Conservation (phyloP, 2,797 vertebrate species). For the Characodon lateralis region DNA sequence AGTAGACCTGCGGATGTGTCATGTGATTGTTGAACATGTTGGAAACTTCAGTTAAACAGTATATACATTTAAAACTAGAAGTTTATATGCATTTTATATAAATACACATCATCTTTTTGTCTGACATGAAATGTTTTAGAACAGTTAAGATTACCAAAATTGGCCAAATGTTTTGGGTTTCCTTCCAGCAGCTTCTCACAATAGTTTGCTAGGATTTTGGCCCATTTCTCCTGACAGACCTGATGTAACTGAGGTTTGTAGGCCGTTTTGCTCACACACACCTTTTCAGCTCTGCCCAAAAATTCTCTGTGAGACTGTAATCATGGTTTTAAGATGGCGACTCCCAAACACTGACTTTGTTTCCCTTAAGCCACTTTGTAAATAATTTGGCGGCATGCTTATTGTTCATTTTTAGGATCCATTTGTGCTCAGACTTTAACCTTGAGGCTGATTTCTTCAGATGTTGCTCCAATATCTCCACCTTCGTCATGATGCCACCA, state of each 20-base stretch:
- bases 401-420: neutral
- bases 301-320: neutral
- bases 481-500: too few species aligned
- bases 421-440: neutral
- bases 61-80: neutral
- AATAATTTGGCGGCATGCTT: neutral
- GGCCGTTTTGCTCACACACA: too few species aligned
- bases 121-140: neutral
- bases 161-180: neutral
- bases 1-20: neutral
- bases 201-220: neutral
- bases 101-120: neutral
- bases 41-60: neutral
- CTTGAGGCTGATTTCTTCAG: neutral
- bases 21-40: neutral
- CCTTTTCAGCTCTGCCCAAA: neutral
- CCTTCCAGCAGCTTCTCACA: neutral
- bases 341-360: neutral
- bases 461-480: neutral
- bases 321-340: neutral
- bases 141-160: neutral
- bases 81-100: neutral
- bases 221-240: neutral
- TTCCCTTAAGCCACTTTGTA: neutral
- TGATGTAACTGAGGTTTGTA: neutral